Conservation (phyloP, 2,888 invertebrate genomes). For the Ormyrus rosae region DNA sequence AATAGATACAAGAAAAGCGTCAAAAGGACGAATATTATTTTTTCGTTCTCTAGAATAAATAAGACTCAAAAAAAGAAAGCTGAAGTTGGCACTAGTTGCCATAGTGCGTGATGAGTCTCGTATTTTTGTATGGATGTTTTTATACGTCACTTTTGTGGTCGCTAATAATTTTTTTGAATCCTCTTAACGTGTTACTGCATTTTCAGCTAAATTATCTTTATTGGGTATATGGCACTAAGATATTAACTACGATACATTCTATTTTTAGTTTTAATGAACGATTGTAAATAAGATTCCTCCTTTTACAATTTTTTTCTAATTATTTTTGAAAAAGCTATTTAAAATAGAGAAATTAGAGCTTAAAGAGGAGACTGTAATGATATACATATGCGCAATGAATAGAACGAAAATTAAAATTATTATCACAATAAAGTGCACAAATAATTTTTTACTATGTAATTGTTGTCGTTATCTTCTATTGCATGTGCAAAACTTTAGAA, state of each 20-base stretch:
- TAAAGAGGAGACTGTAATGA: conserved; percentile 34
- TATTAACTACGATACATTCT: conserved; percentile 10
- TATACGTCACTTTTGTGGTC: conserved; percentile 39
- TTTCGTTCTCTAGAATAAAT: conserved; percentile 22
- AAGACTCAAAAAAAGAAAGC: conserved; percentile 3
- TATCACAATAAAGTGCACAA: conserved; percentile 35
- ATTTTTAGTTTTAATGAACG: conserved; percentile 13
- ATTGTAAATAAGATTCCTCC: conserved; percentile 40
- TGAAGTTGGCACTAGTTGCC: conserved; percentile 26
- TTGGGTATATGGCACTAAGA: conserved; percentile 34
- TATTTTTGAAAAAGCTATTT: conserved; percentile 16
- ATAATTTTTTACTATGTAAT: conserved; percentile 28
- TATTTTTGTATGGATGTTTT: conserved; percentile 57
- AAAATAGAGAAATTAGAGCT: conserved; percentile 31
- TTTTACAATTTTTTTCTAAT: conserved; percentile 27
- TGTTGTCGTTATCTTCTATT: conserved; percentile 22
- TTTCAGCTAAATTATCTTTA: conserved; percentile 18
- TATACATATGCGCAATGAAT: conserved; percentile 35
- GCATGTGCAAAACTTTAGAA: conserved; percentile 12
- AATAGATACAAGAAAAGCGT: conserved; percentile 27
- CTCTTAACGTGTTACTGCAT: conserved; percentile 9
- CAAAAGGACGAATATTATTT: conserved; percentile 32
- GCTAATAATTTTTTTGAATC: conserved; percentile 17
- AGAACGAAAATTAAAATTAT: conserved; percentile 31
- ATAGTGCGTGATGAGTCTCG: conserved; percentile 27